Evolutionary conservation across 2,113 vertebrate species (phyloP).

Genomic region (Motacilla tschutschensis): DNA sequence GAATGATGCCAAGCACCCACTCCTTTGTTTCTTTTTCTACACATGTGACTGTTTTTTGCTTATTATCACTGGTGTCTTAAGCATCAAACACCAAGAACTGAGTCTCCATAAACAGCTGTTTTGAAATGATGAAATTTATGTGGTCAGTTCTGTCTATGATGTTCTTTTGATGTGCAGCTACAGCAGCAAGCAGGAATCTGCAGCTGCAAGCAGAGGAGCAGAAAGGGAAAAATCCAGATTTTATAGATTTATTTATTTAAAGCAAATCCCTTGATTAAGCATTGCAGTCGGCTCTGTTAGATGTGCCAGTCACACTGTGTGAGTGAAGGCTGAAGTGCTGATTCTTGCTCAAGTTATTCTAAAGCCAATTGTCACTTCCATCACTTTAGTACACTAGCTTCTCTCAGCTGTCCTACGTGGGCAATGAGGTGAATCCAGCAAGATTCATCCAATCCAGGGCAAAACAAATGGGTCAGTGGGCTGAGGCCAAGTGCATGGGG

Average conservation of each 20-base stretch:
- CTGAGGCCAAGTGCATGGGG: fast-evolving
- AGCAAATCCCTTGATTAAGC: background rate
- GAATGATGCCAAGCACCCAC: background rate
- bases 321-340: background rate
- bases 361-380: background rate
- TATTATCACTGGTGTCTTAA: background rate
- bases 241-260: conserved; percentile 2
- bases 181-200: background rate
- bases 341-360: background rate
- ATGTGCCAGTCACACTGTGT: background rate
- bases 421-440: background rate
- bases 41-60: background rate
- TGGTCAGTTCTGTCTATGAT: background rate
- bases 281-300: background rate
- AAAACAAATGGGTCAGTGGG: background rate
- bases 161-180: background rate
- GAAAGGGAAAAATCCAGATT: background rate
- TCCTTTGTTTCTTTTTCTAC: background rate
- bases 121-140: background rate
- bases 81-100: background rate
- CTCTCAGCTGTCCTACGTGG: background rate
- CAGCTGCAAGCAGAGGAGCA: background rate
- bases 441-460: background rate
- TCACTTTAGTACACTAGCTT: background rate
- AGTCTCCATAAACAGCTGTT: background rate